A percentile compares a stretch with the other conserved stretches of the same genome.
phyloP scores from a whole-genome alignment of 2,888 invertebrate species.

The Hemaris fuciformis region DNA sequence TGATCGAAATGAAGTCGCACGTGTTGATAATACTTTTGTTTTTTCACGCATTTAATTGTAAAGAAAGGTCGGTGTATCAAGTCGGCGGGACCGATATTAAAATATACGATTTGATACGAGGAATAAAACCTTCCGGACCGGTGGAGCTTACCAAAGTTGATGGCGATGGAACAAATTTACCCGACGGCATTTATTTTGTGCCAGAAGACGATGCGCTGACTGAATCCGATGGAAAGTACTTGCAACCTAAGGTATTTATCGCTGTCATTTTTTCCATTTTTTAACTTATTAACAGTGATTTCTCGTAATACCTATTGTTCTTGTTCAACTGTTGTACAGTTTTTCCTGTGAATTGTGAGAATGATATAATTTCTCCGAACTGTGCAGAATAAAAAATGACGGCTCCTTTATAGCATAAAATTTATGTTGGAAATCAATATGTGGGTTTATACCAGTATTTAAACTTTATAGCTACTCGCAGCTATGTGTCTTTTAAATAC shows the following conservation, averaged over 20 bases:
- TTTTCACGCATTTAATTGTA: slow-evolving; percentile 25
- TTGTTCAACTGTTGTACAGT: not conserved
- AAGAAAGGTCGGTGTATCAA: slow-evolving; percentile 37
- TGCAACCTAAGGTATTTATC: slow-evolving; percentile 35
- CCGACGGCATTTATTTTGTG: slow-evolving; percentile 50
- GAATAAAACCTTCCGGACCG: slow-evolving; percentile 30
- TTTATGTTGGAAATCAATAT: too few relatives aligned
- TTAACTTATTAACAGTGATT: not conserved
- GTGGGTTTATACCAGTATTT: too few relatives aligned
- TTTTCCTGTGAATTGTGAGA: not conserved
- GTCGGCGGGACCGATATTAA: slow-evolving; percentile 33
- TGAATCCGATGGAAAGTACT: slow-evolving; percentile 21
- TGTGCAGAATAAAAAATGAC: too few relatives aligned
- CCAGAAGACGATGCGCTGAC: slow-evolving; percentile 41
- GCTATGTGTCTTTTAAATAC: too few relatives aligned
- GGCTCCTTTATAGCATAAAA: too few relatives aligned
- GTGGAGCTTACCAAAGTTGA: slow-evolving; percentile 36
- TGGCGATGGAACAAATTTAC: slow-evolving; percentile 27
- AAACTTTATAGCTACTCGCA: too few relatives aligned
- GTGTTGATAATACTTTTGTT: slow-evolving; percentile 21
- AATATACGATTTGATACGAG: slow-evolving; percentile 38
- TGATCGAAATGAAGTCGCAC: slow-evolving; percentile 30
- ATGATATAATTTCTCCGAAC: not conserved
- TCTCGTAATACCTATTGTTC: not conserved
- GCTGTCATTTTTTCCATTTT: not conserved